These are phyloP conservation scores for Zoanthus sansibaricus DNA, from an alignment of 92 coral and sea anemone species.

Conservation along the genomic window DNA sequence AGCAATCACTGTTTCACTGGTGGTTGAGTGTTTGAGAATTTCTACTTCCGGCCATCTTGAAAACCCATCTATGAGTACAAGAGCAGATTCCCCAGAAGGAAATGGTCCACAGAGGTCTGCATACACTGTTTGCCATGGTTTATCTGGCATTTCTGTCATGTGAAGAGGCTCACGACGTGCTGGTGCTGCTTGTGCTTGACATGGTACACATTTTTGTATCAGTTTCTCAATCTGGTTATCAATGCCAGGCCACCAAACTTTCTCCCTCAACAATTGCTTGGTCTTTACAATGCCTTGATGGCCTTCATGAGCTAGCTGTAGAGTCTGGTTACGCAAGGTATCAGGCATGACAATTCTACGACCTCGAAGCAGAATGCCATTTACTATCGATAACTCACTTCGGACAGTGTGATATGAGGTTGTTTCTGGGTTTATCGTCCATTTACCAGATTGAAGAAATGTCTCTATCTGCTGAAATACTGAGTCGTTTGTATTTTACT, in stretches of 20 bases:
- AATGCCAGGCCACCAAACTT: background rate
- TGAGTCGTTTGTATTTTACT: too few relatives aligned
- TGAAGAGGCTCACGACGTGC: too few relatives aligned
- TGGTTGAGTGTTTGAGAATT: too few relatives aligned
- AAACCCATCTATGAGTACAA: too few relatives aligned
- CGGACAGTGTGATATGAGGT: background rate
- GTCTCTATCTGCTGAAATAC: too few relatives aligned
- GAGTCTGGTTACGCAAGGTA: background rate
- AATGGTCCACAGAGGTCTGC: too few relatives aligned
- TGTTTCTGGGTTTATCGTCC: background rate
- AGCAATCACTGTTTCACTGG: too few relatives aligned
- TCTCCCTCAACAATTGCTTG: background rate
- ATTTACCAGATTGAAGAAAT: background rate
- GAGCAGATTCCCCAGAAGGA: too few relatives aligned
- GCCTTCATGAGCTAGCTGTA: background rate
- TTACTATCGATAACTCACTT: background rate
- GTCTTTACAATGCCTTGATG: background rate
- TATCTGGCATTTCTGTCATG: too few relatives aligned
- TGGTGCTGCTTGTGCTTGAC: background rate
- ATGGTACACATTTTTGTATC: background rate
- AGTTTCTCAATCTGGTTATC: conserved; percentile 6
- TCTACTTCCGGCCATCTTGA: too few relatives aligned
- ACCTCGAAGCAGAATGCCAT: background rate
- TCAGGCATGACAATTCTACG: background rate
- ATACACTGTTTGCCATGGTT: too few relatives aligned